phyloP scores from a whole-genome alignment of 2,113 vertebrate species.

The Alces alces region DNA sequence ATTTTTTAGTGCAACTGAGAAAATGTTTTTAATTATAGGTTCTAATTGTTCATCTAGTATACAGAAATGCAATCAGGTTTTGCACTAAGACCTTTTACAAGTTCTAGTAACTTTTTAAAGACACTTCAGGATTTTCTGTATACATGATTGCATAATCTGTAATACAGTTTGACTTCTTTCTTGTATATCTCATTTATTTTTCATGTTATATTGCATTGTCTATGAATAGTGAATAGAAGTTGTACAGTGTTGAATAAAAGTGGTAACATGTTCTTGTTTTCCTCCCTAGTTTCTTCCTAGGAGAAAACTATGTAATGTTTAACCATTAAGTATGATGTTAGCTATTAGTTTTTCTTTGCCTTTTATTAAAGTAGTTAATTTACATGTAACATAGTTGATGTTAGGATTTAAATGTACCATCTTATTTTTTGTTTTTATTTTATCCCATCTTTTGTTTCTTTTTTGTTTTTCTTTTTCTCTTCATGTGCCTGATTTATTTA shows the following conservation, averaged over 20 bases:
- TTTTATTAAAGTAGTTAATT: not conserved
- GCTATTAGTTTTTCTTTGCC: not conserved
- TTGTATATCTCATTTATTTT: not conserved
- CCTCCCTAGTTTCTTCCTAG: not conserved
- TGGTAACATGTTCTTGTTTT: not conserved
- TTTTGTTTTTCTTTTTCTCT: not conserved
- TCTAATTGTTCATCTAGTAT: not conserved
- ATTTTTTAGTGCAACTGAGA: not conserved
- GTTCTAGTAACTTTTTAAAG: not conserved
- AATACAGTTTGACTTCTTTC: not conserved
- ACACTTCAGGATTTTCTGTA: not conserved
- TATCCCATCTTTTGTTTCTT: not conserved
- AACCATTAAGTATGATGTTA: not conserved
- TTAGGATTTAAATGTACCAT: not conserved
- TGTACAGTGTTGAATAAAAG: not conserved
- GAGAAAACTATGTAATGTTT: not conserved
- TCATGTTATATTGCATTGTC: not conserved
- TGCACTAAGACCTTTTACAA: not conserved
- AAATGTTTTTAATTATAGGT: constrained; percentile 8
- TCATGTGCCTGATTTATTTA: not conserved
- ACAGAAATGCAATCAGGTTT: not conserved
- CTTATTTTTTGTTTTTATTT: not conserved
- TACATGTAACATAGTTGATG: not conserved
- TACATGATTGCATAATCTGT: not conserved
- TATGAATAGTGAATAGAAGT: not conserved